Evolutionary conservation across 2,797 vertebrate genomes (phyloP).

Genomic region (Odontamblyopus lacepedii): DNA sequence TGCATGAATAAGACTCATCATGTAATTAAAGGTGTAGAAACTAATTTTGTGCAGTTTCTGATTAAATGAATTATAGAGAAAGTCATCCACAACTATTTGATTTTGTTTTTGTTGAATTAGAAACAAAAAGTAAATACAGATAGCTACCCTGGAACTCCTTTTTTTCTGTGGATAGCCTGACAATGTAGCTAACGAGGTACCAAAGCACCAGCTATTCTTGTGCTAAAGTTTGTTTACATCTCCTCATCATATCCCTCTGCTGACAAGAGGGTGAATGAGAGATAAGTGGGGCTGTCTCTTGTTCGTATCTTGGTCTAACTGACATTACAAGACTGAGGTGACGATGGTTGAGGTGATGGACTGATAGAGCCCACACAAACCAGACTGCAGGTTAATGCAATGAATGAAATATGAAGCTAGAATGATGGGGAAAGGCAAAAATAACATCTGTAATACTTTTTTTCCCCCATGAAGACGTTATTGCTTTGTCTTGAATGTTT

Average conservation of each 20-base stretch:
- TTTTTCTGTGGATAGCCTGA: neutral
- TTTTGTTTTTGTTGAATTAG: neutral
- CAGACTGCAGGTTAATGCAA: constrained; percentile 32
- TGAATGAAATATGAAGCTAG: constrained; percentile 28
- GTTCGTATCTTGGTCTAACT: constrained; percentile 26
- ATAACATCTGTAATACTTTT: neutral
- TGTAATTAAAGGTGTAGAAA: neutral
- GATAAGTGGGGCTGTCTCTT: constrained; percentile 32
- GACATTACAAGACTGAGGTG: constrained; percentile 22
- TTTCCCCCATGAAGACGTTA: too few species aligned
- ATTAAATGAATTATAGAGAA: neutral
- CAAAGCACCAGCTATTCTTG: neutral
- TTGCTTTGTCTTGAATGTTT: too few species aligned
- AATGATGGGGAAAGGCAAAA: constrained; percentile 19
- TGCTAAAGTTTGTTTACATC: constrained; percentile 2
- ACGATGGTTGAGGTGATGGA: constrained; percentile 30
- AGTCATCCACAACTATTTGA: neutral
- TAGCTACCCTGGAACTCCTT: neutral
- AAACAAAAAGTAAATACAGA: neutral
- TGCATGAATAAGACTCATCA: too few species aligned
- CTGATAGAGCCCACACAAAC: constrained; percentile 24
- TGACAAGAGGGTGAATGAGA: constrained; percentile 33
- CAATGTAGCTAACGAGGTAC: neutral
- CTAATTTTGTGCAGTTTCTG: neutral
- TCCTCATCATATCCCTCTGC: constrained; percentile 1